Evolutionary conservation across 2,888 invertebrate species (phyloP), one percentile per base, ranked within the genome.

Genomic region (Odontocerum albicorne): DNA sequence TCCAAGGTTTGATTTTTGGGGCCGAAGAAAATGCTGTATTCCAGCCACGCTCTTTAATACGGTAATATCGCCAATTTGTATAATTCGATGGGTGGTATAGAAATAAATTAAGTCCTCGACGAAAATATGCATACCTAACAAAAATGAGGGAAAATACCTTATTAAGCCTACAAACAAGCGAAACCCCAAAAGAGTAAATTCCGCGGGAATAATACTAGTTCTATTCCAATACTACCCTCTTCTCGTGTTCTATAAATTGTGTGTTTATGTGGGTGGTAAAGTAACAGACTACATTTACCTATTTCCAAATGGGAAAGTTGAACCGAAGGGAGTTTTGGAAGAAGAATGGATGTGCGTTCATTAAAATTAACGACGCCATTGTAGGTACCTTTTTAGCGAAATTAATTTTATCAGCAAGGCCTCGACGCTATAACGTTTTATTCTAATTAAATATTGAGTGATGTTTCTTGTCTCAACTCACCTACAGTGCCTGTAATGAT

Each of bases 321-420:
- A 32, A 39, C 20, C 38, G 19, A 12, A 21, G 42, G 35, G 49
- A 13, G 31, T 43, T 22, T 31, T 13, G 32, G 36, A 20, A 21
- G 17, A 38, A 17, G 44, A 38, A 40, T 39, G 39, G 20, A 44
- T 60, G 57, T 57, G 50, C 54, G 45, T 39, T 42, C 57, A 57
- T 60, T 60, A 60, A 60, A 60, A 60, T 60, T 60, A 60, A 60
- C 55, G 60, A 51, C 35, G 47, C 47, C 47, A 54, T 47, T 55
- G 49, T 58, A 44, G 43, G 47, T 32, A 54, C 45, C 49, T 59
- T 60, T 60, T 60, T 51, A 55, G 57, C 49, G 50, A 45, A 57
- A 60, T 60, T 60, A 57, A 57, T 47, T 60, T 55, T 58, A 55
- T 50, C 38, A 38, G 32, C 35, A 3, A 13, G 33, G 32, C 33